Evolutionary conservation across 2,113 vertebrate genomes (phyloP).

Genomic region (Pungitius pungitius): DNA sequence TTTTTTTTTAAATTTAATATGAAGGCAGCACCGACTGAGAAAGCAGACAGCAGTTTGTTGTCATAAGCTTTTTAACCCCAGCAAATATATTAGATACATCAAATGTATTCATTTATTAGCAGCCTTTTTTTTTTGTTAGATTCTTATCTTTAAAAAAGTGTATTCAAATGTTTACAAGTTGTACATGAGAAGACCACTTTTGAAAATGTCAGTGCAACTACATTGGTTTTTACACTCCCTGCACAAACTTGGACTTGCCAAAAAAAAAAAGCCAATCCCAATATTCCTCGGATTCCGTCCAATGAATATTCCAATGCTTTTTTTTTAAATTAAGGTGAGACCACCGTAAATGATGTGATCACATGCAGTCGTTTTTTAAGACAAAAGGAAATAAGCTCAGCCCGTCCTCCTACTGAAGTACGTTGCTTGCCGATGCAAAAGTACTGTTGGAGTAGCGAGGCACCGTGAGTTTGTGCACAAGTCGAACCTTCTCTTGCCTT

Average conservation of each 20-base stretch:
- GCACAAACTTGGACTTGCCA: constrained; percentile 9
- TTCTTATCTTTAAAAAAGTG: not conserved
- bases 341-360: not conserved
- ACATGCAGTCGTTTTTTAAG: not conserved
- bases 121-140: not conserved
- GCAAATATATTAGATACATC: not conserved
- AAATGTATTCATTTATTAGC: not conserved
- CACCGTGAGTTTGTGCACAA: constrained; percentile 8
- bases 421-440: constrained; percentile 11
- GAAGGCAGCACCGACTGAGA: not conserved
- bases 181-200: not conserved
- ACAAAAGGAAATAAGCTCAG: constrained; percentile 9
- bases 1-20: not conserved
- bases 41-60: not conserved
- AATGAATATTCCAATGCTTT: not conserved
- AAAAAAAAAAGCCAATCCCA: constrained; percentile 9
- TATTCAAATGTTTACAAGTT: constrained; percentile 7
- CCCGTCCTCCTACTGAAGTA: not conserved
- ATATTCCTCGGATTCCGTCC: not conserved
- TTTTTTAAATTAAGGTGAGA: not conserved
- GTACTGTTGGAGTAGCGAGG: constrained; percentile 1
- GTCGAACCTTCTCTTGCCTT: constrained; percentile 2
- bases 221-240: not conserved
- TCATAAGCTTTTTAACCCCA: not conserved
- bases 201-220: constrained; percentile 1